Base-by-base conservation (phyloP, 2,888 invertebrate genomes). In the Polia nebulosa region DNA sequence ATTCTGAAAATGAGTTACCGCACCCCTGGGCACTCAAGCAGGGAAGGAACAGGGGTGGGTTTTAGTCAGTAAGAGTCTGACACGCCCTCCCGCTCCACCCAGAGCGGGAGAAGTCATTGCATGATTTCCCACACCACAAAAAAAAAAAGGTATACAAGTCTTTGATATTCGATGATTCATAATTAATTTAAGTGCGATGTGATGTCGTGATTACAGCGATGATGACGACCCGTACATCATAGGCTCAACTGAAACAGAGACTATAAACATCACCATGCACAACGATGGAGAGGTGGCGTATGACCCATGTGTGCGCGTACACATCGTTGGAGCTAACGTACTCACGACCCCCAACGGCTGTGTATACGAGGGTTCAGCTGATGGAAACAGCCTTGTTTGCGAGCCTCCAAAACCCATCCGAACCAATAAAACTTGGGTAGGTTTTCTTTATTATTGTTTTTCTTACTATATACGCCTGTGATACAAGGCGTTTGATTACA, bases 251-350 rank as follows among this genome's bases (percentile, higher is more conserved):
- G 58, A 76, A 1, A 68, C 17, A 0, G 88, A 90, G 36, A 58
- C 11, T 0, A 61, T 91, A 0, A 29, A 25, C 0, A 53, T 92
- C 1, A 15, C 5, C 0, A 68, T 93, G 0, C 4, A 0, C 0
- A 94, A 93, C 66, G 39, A 53, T 0, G 91, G 92, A 0, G 91
- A 93, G 41, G 84, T 88, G 0, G 92, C 94, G 2, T 92, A 93
- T 78, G 83, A 80, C 1, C 69, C 90, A 0, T 92, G 93, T 70
- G 70, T 89, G n/a, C 73, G 68, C 1, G 41, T 92, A 6, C 39
- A 20, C 1, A 53, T 90, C 0, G 2, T 9, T 0, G 88, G 87
- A 3, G 85, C 82, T 0, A 57, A 59, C 0, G 65, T 89, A 20
- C 41, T 76, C 8, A 55, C 56, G 0, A 51, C n/a, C 29, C 63